A percentile compares a stretch with the other conserved stretches of the same genome.
Evolutionary conservation across 2,888 invertebrate species (phyloP).

Genomic region (Argyresthia albistria): DNA sequence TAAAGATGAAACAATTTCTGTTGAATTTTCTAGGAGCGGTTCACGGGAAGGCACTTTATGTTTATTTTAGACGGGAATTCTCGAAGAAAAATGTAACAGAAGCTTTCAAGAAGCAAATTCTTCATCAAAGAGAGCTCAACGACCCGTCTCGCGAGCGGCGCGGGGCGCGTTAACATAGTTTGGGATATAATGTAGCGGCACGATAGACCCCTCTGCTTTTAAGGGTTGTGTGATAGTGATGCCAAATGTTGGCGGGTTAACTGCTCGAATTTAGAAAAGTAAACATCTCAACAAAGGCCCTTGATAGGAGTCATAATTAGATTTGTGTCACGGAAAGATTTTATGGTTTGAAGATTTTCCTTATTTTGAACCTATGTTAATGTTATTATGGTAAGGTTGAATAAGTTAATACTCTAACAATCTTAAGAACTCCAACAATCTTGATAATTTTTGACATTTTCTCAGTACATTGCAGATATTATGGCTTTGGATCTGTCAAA

Average conservation of each 20-base stretch:
- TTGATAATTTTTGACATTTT: too few relatives aligned
- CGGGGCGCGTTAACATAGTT: conserved; percentile 46
- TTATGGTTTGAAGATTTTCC: too few relatives aligned
- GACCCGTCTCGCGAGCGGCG: conserved; percentile 36
- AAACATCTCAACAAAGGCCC: background rate
- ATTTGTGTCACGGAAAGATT: background rate
- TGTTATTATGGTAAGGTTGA: too few relatives aligned
- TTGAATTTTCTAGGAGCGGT: conserved; percentile 22
- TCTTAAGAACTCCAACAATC: too few relatives aligned
- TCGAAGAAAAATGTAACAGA: conserved; percentile 46
- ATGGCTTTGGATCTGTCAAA: too few relatives aligned
- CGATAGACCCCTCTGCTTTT: conserved; percentile 10
- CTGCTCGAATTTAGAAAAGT: background rate
- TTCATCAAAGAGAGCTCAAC: conserved; percentile 56
- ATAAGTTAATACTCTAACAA: too few relatives aligned
- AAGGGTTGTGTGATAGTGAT: background rate
- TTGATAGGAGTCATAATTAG: background rate
- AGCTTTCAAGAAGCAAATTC: conserved; percentile 60
- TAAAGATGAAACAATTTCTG: conserved; percentile 7
- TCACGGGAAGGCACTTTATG: conserved; percentile 27
- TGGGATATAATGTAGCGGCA: conserved; percentile 29
- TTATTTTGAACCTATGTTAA: too few relatives aligned
- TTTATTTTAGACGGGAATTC: conserved; percentile 45
- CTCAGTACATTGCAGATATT: too few relatives aligned
- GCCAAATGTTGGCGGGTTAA: background rate